Base-by-base conservation (phyloP, 2,888 invertebrate species). In the Euclidia mi region DNA sequence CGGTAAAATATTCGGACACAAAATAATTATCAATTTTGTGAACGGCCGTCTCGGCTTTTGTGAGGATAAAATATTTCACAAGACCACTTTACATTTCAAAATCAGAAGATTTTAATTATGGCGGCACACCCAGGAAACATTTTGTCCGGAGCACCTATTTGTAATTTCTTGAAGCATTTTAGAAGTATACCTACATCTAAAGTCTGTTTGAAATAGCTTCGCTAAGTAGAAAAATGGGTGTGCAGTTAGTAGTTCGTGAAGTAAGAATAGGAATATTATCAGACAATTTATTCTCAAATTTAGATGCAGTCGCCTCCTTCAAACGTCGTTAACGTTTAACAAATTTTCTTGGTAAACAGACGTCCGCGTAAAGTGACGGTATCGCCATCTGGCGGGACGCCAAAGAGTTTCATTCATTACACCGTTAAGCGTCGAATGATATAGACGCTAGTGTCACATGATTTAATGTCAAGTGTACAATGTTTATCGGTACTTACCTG, bases 401-500 rank as follows among this genome's bases (percentile, higher is more conserved):
- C 74, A 74, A 67, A 55, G 60, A 60, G 32, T 71, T 57, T 61
- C 52, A 69, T 69, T 69, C 64, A 74, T 73, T 71, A 62, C 49
- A 56, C 38, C 35, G 68, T 65, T 67, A 65, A 57, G 41, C 44
- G 50, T 56, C 53, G 45, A 65, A 71, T 68, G 62, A 65, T 68
- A 68, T 69, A 71, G 65, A 55, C 58, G 37, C 42, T 34, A 58
- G 58, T 65, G 50, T 71, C 56, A 61, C 53, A 72, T 66, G 71
- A 71, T 71, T 68, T 68, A 68, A 59, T 68, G 63, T 64, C 55
- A 50, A 63, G 63, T 55, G 42, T 56, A 50, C 28, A 63, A 56
- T 65, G 60, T 71, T 74, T 74, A 74, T 67, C 70, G 60, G 47
- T 56, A 60, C 49, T 65, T 68, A 72, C 71, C 73, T 67, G 72